Evolutionary conservation across 2,113 vertebrate species (phyloP), one percentile per base, ranked within the genome.

Genomic region (Chroicocephalus ridibundus): DNA sequence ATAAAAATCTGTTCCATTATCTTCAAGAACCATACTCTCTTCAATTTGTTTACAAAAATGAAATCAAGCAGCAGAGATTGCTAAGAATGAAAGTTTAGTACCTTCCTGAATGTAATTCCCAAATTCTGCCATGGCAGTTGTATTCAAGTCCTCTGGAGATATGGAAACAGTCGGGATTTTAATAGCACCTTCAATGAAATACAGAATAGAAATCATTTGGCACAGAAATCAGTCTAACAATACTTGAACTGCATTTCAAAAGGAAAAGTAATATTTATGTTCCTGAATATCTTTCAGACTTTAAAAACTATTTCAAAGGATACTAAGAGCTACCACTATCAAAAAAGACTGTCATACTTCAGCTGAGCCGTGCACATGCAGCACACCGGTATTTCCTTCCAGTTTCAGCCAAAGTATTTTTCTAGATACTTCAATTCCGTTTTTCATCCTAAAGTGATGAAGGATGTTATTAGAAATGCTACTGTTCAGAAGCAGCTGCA

Each of bases 161-260:
- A 98, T 40, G 1, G 99, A 99, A 94, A 99, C 99, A 0, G 99
- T 99, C 22, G 99, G 99, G 85, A 99, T 99, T 96, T 95, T 98
- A 85, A 99, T 97, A 13, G 99, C 99, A 91, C 98, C 99, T 99
- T 94, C 5, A 76, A 68, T 26, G 15, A 58, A 83, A 88, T 31
- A 90, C 40, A 32, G 78, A 77, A 26, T 2, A 94, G 64, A 29
- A 79, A 55, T 36, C 26, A 74, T 36, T 87, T 0, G 1, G 57
- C 32, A 8, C 16, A 3, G 4, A 71, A 82, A 86, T 26, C 44
- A 72, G n/a, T 25, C 76, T 65, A 51, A 40, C 32, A 58, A 38
- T 22, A 64, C 66, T 46, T 11, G 4, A 27, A 19, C 0, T 70
- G n/a, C 47, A 60, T 36, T 83, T 65, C 51, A 47, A 64, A 61